Conservation (phyloP, 2,797 vertebrate genomes). For the Pangasius krempfi region DNA sequence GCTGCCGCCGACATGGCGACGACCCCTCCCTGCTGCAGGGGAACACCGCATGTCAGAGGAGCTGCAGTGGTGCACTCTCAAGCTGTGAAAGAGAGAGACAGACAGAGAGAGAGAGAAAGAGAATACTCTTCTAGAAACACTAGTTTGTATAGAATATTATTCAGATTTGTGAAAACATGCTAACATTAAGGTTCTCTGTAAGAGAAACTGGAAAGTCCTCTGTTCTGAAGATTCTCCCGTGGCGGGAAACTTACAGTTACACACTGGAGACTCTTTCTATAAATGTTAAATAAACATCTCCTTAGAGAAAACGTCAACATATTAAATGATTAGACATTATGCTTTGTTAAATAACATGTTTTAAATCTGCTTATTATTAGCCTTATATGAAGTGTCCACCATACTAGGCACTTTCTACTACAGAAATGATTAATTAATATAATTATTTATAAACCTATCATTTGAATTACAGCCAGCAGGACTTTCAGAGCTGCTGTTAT, state of each 20-base stretch:
- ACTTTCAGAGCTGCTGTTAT: neutral
- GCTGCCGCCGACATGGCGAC: slow-evolving; percentile 11
- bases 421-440: neutral
- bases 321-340: neutral
- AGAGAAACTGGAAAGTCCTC: neutral
- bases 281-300: neutral
- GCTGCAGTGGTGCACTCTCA: neutral
- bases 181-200: neutral
- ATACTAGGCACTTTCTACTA: neutral
- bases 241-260: neutral
- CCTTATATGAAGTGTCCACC: neutral
- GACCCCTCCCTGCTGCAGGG: slow-evolving; percentile 24
- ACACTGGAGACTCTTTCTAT: neutral
- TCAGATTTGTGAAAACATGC: neutral
- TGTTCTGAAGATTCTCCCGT: neutral
- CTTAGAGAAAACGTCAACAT: neutral
- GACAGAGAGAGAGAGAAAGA: neutral
- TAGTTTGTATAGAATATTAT: neutral
- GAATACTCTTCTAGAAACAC: neutral
- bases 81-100: neutral
- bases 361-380: neutral
- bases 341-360: neutral
- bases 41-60: slow-evolving; percentile 19
- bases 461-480: neutral
- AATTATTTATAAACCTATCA: too few species aligned